These are phyloP conservation scores for Chrysolina oricalcia DNA, from an alignment of 2,888 invertebrate species.

Conservation along the genomic window DNA sequence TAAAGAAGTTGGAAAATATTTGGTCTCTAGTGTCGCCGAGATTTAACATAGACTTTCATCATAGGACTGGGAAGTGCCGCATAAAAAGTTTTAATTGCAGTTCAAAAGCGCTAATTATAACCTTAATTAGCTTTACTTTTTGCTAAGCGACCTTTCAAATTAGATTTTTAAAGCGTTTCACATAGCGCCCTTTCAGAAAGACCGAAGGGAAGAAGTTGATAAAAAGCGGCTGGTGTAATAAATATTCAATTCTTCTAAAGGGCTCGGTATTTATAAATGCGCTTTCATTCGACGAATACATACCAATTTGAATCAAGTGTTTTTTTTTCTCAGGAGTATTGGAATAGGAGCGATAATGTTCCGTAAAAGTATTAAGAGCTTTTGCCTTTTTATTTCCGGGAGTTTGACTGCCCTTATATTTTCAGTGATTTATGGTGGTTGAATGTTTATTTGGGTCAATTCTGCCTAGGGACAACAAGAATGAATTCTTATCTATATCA, in stretches of 20 bases:
- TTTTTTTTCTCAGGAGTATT: neutral
- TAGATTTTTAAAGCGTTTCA: slow-evolving; percentile 30
- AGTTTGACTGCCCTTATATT: neutral
- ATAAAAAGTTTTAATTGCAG: slow-evolving; percentile 39
- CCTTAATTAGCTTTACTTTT: slow-evolving; percentile 43
- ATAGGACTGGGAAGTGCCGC: slow-evolving; percentile 21
- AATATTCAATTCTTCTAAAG: slow-evolving; percentile 18
- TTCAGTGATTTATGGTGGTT: neutral
- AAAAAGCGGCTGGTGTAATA: slow-evolving; percentile 22
- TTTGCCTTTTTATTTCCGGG: neutral
- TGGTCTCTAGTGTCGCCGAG: slow-evolving; percentile 12
- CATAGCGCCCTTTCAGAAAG: slow-evolving; percentile 26
- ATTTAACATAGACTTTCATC: slow-evolving; percentile 11
- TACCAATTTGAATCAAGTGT: neutral
- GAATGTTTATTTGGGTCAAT: neutral
- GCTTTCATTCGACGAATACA: neutral
- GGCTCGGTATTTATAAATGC: neutral
- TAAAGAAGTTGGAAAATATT: slow-evolving; percentile 22
- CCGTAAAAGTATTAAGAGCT: neutral
- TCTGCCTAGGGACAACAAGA: neutral
- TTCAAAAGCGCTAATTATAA: slow-evolving; percentile 42
- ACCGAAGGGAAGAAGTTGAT: slow-evolving; percentile 25
- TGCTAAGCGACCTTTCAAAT: slow-evolving; percentile 37
- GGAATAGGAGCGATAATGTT: neutral
- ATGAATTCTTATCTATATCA: too few relatives aligned